Conservation (phyloP, 2,888 invertebrate species). For the Acanthosoma haemorrhoidale region DNA sequence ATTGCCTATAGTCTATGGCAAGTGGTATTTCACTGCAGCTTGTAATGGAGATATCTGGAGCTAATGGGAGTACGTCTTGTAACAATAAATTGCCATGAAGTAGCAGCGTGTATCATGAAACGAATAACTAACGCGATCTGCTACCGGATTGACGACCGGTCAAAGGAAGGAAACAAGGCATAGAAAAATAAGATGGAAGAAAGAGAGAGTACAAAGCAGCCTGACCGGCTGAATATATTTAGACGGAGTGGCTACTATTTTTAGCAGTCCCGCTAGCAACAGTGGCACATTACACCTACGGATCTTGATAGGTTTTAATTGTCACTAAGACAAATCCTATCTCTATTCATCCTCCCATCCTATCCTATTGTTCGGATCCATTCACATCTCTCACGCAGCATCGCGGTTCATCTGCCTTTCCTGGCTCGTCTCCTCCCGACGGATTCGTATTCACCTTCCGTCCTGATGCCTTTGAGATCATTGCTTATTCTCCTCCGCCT, state of each 20-base stretch:
- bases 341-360: too few species aligned
- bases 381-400: constrained; percentile 1
- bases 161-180: background rate
- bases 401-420: background rate
- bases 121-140: too few species aligned
- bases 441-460: background rate
- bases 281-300: background rate
- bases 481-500: background rate
- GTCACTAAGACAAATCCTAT: background rate
- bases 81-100: too few species aligned
- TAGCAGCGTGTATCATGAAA: too few species aligned
- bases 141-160: too few species aligned
- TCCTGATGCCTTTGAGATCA: background rate
- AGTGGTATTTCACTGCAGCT: too few species aligned
- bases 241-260: background rate
- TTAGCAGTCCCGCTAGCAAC: background rate
- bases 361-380: background rate
- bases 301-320: background rate
- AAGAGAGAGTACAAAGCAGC: background rate
- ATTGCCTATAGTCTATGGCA: too few species aligned
- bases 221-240: background rate
- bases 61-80: too few species aligned
- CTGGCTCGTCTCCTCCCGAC: background rate
- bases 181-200: background rate
- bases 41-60: too few species aligned